Percentiles rank a stretch among this genome's conserved stretches.
These are phyloP conservation scores for Perca flavescens DNA, from an alignment of 2,113 vertebrate species.

Conservation along the genomic window DNA sequence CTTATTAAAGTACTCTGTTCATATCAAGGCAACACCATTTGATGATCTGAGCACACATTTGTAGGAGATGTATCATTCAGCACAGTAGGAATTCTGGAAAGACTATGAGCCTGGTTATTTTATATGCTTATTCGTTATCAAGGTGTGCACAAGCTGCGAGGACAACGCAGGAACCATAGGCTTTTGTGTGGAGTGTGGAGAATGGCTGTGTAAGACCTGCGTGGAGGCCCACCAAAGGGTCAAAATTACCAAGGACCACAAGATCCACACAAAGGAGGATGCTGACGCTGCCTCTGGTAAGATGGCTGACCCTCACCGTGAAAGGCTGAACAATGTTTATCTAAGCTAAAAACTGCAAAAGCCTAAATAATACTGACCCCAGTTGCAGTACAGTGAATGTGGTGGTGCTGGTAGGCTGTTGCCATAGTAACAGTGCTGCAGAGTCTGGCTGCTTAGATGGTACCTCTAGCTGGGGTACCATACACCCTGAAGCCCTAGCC, in stretches of 20 bases:
- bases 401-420: slow-evolving; percentile 51
- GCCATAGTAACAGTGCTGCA: slow-evolving; percentile 67
- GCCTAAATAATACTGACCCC: slow-evolving; percentile 16
- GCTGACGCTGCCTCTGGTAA: slow-evolving; percentile 88
- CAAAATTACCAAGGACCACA: slow-evolving; percentile 99
- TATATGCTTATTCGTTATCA: slow-evolving; percentile 16
- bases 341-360: slow-evolving; percentile 5
- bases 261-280: slow-evolving; percentile 97
- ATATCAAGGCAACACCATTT: not conserved
- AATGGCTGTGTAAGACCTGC: slow-evolving; percentile 98
- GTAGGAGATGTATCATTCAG: not conserved
- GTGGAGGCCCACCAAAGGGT: slow-evolving; percentile 98
- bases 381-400: slow-evolving; percentile 5
- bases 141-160: slow-evolving; percentile 99
- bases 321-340: not conserved
- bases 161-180: slow-evolving; percentile 96
- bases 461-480: slow-evolving; percentile 20
- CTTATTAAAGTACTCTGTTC: not conserved
- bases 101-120: not conserved
- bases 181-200: slow-evolving; percentile 96
- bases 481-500: slow-evolving; percentile 4
- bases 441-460: slow-evolving; percentile 26
- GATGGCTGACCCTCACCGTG: slow-evolving; percentile 15
- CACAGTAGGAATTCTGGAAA: not conserved
- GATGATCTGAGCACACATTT: not conserved